Percentiles rank a stretch among this genome's conserved stretches.
Evolutionary conservation across 2,888 invertebrate genomes (phyloP).

Genomic region (Calephelis perditalis): DNA sequence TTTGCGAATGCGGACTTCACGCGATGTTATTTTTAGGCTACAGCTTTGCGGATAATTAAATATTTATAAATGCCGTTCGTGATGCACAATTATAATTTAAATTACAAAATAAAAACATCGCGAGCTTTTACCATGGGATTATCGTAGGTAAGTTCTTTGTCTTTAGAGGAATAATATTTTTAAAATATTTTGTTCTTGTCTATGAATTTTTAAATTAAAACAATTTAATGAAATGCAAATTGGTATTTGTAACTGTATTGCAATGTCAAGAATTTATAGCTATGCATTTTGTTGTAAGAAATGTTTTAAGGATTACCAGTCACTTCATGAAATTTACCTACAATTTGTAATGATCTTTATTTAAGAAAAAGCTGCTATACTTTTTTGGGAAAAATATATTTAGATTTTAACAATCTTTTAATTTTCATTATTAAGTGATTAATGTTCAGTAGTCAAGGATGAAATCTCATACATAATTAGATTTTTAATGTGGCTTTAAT

Average conservation of each 20-base stretch:
- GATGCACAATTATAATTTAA: constrained; percentile 37
- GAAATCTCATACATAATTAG: no score
- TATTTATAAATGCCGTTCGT: constrained; percentile 67
- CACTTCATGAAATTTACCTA: no score
- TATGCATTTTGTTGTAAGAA: no score
- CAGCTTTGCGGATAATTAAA: constrained; percentile 75
- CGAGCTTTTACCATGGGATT: constrained; percentile 42
- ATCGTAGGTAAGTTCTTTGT: constrained; percentile 70
- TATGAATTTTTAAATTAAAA: neutral
- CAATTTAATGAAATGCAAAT: no score
- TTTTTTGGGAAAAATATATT: no score
- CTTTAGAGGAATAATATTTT: constrained; percentile 34
- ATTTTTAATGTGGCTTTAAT: no score
- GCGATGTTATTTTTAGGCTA: constrained; percentile 73
- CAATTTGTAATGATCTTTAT: no score
- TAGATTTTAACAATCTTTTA: no score
- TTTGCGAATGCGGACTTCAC: constrained; percentile 57
- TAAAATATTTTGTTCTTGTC: constrained; percentile 11
- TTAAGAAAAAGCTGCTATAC: no score
- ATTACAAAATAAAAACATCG: constrained; percentile 41
- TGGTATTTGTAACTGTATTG: no score
- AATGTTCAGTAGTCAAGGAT: neutral
- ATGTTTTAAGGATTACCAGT: no score
- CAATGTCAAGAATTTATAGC: no score
- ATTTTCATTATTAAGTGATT: constrained; percentile 2